A percentile compares a stretch with the other conserved stretches of the same genome.
These are phyloP conservation scores for Lepisosteus oculatus DNA, from an alignment of 2,113 vertebrate genomes.

Conservation along the genomic window DNA sequence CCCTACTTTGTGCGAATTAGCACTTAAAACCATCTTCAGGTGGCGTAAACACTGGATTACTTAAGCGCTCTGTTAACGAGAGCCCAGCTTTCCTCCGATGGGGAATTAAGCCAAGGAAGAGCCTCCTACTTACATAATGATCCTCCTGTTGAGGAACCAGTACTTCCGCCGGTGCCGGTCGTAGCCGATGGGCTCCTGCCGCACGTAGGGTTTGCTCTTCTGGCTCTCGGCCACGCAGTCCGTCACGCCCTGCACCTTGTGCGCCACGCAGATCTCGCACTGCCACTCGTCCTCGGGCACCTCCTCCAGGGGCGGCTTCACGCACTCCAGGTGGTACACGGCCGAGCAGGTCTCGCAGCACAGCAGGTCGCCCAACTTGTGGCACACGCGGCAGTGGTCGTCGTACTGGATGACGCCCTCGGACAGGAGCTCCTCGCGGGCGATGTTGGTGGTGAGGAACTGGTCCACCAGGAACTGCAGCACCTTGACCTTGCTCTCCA, in stretches of 20 bases:
- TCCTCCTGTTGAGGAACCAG: conserved; percentile 94
- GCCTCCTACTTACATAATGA: conserved; percentile 86
- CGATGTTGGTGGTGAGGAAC: conserved; percentile 96
- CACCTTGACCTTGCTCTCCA: conserved; percentile 91
- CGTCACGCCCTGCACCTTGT: conserved; percentile 92
- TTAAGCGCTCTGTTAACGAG: too few relatives aligned
- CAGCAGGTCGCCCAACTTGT: conserved; percentile 94
- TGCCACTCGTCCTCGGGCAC: conserved; percentile 98
- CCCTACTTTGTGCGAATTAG: too few relatives aligned
- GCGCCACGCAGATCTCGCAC: conserved; percentile 94
- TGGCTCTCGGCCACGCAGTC: conserved; percentile 93
- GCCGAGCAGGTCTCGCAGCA: conserved; percentile 97
- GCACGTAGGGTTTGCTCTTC: conserved; percentile 91
- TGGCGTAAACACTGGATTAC: too few relatives aligned
- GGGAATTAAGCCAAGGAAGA: not conserved
- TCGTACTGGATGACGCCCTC: conserved; percentile 94
- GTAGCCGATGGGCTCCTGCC: conserved; percentile 93
- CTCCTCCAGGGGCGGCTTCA: conserved; percentile 88
- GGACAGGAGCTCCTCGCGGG: conserved; percentile 94
- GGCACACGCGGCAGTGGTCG: conserved; percentile 95
- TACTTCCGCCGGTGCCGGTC: conserved; percentile 93
- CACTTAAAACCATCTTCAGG: too few relatives aligned
- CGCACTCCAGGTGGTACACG: conserved; percentile 95
- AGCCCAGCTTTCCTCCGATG: too few relatives aligned
- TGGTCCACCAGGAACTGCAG: conserved; percentile 96